A percentile compares a stretch with the other conserved stretches of the same genome.
Conservation (phyloP, 2,113 vertebrate genomes). For the Cynopterus brachyotis region DNA sequence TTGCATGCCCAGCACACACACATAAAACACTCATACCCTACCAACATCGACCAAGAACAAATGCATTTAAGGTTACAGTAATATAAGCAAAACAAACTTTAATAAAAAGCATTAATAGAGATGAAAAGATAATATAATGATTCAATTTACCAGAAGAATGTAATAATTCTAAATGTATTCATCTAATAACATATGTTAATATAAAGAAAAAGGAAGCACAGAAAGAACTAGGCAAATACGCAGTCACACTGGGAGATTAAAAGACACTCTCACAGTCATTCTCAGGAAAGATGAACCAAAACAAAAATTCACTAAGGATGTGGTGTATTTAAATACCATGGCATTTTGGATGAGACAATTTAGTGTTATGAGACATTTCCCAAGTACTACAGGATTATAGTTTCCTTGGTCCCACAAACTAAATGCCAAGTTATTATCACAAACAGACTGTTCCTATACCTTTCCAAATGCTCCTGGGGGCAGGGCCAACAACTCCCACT, state of each 20-base stretch:
- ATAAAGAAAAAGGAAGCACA: not conserved
- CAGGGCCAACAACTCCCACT: not conserved
- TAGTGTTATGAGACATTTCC: not conserved
- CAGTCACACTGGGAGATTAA: not conserved
- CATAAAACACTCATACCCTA: not conserved
- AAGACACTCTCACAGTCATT: not conserved
- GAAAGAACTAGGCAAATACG: not conserved
- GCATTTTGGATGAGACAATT: not conserved
- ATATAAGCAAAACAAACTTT: not conserved
- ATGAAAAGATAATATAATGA: not conserved
- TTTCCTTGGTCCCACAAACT: not conserved
- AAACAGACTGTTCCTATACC: not conserved
- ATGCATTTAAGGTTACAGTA: not conserved
- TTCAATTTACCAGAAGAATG: not conserved
- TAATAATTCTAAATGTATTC: not conserved
- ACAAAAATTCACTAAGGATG: not conserved
- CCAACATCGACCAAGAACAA: not conserved
- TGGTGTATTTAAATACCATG: not conserved
- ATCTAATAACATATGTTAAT: not conserved
- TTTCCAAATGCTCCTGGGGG: not conserved
- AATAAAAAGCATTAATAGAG: not conserved
- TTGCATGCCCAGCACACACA: not conserved
- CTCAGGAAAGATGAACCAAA: not conserved
- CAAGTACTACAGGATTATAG: not conserved
- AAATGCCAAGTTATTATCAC: not conserved